Base-by-base conservation (phyloP, 2,888 invertebrate genomes). In the Mimachlamys varia region DNA sequence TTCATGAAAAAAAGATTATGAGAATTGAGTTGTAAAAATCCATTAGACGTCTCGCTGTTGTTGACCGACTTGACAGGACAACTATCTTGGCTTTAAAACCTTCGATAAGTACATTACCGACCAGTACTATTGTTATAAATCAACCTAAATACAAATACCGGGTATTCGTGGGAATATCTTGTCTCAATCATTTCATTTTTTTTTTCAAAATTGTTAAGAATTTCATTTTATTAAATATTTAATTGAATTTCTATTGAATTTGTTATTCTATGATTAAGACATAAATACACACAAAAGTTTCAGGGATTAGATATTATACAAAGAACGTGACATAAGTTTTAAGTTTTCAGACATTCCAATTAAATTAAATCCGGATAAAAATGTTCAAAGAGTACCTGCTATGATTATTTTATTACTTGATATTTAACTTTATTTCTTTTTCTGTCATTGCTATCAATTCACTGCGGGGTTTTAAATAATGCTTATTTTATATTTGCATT, bases 1-100 rank as follows among this genome's bases (percentile, higher is more conserved):
- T 76, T 76, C 76, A 76, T 76, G 76, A 76, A 76, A 76, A 76
- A 76, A 76, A 76, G 76, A 76, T 76, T 76, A 76, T 76, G 33
- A 76, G 76, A 76, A 76, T 76, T 76, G 76, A 76, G 27, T 76
- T 76, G 76, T 76, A 76, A 33, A 33, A 76, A 33, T 27, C 76
- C 76, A 76, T 76, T 76, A 76, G 76, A 33, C 27, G 76, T 76
- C 76, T 10, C 33, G 27, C 76, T 76, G 76, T 76, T 76, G 76
- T 76, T 76, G 27, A n/a, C n/a, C n/a, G n/a, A n/a, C n/a, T n/a
- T n/a, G n/a, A 33, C 33, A 22, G 27, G 76, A 33, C 7, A 44
- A 44, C 27, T 76, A 76, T 76, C 76, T 12, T 0, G 33, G 76
- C 33, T 12, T 27, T 62, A 3, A 62, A 22, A n/a, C n/a, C 22